Percentiles rank a stretch among this genome's conserved stretches.
Evolutionary conservation across 2,797 vertebrate species (phyloP).

Genomic region (Hydrophis major): DNA sequence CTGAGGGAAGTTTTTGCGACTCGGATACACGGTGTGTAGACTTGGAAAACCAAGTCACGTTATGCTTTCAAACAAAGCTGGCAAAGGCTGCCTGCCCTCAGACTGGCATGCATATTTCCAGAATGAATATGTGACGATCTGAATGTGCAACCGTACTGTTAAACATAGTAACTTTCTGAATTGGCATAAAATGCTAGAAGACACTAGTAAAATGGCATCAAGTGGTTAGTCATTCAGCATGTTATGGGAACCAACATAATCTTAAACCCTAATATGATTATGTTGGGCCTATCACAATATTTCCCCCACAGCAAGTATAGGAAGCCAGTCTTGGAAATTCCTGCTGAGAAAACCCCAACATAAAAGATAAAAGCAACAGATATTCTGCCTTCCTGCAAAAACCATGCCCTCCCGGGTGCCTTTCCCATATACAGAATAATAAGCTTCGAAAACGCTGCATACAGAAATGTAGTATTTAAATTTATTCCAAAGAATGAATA

Average conservation of each 20-base stretch:
- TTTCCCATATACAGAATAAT: background rate
- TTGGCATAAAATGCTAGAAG: background rate
- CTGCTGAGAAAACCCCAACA: background rate
- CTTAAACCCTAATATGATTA: background rate
- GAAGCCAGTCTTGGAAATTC: background rate
- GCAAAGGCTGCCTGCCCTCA: background rate
- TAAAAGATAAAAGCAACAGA: background rate
- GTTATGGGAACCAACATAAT: background rate
- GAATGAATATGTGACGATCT: background rate
- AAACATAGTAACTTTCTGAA: background rate
- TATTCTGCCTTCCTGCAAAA: background rate
- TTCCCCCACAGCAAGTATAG: background rate
- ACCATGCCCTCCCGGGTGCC: background rate
- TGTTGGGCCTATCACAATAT: background rate
- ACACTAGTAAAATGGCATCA: background rate
- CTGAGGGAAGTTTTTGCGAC: background rate
- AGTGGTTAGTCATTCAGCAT: background rate
- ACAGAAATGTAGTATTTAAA: slow-evolving; percentile 27
- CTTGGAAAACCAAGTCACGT: background rate
- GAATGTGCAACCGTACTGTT: background rate
- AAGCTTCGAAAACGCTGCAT: background rate
- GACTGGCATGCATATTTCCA: background rate
- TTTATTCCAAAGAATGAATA: slow-evolving; percentile 37
- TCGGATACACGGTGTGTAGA: background rate
- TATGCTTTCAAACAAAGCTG: background rate